phyloP scores from a whole-genome alignment of 2,888 invertebrate species.

The Tineola bisselliella region DNA sequence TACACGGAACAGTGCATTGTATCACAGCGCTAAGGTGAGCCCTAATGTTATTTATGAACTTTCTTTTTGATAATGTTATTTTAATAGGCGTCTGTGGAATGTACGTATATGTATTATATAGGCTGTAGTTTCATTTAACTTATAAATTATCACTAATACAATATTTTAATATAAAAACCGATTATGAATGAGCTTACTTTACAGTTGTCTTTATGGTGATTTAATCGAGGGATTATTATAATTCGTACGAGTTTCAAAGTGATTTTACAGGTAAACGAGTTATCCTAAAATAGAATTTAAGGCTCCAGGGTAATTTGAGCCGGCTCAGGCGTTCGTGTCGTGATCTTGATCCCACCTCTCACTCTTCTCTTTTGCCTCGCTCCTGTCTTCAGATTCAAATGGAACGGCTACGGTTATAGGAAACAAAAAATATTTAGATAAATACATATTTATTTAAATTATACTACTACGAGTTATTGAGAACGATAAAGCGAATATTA shows the following conservation, averaged over 20 bases:
- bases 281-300: constrained; percentile 21
- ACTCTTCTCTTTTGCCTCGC: constrained; percentile 22
- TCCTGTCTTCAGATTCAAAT: constrained; percentile 41
- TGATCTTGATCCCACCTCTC: constrained; percentile 46
- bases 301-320: constrained; percentile 30
- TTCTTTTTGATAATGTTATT: constrained; percentile 13
- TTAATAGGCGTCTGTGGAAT: not conserved
- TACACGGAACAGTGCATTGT: constrained; percentile 71
- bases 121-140: not conserved
- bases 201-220: not conserved
- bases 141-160: too few relatives aligned
- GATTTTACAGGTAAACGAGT: constrained; percentile 10
- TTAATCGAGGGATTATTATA: not conserved
- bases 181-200: not conserved
- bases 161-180: too few relatives aligned
- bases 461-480: not conserved
- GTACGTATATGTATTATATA: not conserved
- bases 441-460: not conserved
- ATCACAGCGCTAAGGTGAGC: constrained; percentile 80
- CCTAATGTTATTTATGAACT: constrained; percentile 17
- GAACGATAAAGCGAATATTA: not conserved
- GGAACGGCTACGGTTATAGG: constrained; percentile 36
- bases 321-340: constrained; percentile 36
- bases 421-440: constrained; percentile 23
- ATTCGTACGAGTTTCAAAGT: not conserved